A percentile compares a stretch with the other conserved stretches of the same genome.
Evolutionary conservation across 2,888 invertebrate genomes (phyloP).

Genomic region (Carcina quercana): DNA sequence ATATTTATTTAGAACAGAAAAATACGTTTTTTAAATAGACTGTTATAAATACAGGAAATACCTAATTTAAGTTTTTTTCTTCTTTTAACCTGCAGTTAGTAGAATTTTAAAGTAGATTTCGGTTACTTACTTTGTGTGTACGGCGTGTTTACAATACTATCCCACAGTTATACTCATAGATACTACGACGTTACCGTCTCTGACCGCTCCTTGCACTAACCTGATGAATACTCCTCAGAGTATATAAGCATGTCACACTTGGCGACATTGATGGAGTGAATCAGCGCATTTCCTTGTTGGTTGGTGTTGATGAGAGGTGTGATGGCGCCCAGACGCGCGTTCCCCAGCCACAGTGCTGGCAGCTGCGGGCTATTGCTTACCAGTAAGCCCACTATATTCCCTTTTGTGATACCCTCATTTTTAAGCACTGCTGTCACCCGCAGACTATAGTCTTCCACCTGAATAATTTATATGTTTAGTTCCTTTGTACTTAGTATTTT

Average conservation of each 20-base stretch:
- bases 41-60: no score
- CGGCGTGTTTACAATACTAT: no score
- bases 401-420: slow-evolving; percentile 86
- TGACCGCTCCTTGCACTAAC: slow-evolving; percentile 42
- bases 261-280: slow-evolving; percentile 92
- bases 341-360: slow-evolving; percentile 93
- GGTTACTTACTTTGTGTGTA: no score
- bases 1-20: no score
- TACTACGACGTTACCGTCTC: no score
- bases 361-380: slow-evolving; percentile 95
- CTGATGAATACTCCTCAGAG: slow-evolving; percentile 79
- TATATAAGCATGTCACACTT: slow-evolving; percentile 90
- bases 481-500: no score
- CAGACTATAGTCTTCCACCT: slow-evolving; percentile 92
- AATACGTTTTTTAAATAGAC: no score
- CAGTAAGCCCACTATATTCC: slow-evolving; percentile 90
- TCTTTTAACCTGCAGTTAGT: no score
- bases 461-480: no score
- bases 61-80: no score
- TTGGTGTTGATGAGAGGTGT: slow-evolving; percentile 96
- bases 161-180: no score
- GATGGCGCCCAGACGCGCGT: slow-evolving; percentile 89
- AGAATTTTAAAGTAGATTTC: no score
- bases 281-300: slow-evolving; percentile 84
- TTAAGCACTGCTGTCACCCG: slow-evolving; percentile 87